A percentile compares a stretch with the other conserved stretches of the same genome.
phyloP scores from a whole-genome alignment of 2,888 invertebrate genomes.

The Lasioglossum calceatum region DNA sequence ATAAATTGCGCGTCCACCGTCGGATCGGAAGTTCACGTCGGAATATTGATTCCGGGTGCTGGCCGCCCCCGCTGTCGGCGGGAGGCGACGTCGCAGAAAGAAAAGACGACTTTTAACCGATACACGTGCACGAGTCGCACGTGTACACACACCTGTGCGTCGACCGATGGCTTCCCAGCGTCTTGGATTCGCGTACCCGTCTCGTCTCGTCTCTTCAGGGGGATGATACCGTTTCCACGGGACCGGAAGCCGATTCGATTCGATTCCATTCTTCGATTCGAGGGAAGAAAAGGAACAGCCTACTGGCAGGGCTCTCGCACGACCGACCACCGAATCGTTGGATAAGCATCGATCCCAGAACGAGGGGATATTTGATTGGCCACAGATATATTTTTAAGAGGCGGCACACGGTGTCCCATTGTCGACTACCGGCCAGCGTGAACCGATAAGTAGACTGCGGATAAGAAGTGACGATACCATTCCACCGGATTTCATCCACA shows the following conservation, averaged over 20 bases:
- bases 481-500: too few species aligned
- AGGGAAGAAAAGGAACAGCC: conserved; percentile 47
- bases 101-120: conserved; percentile 63
- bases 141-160: conserved; percentile 25
- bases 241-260: conserved; percentile 72
- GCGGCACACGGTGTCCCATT: conserved; percentile 14
- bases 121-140: conserved; percentile 44
- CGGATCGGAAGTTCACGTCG: conserved; percentile 55
- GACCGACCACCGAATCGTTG: conserved; percentile 73
- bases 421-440: not conserved
- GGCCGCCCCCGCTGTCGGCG: not conserved
- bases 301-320: conserved; percentile 68
- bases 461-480: too few species aligned
- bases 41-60: conserved; percentile 73
- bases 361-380: conserved; percentile 46
- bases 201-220: conserved; percentile 11
- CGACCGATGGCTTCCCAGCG: conserved; percentile 29
- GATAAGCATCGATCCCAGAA: conserved; percentile 72
- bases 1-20: conserved; percentile 68
- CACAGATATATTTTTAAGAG: conserved; percentile 43
- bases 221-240: conserved; percentile 70
- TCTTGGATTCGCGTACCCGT: conserved; percentile 58
- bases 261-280: not conserved
- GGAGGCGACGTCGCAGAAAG: conserved; percentile 48
- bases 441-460: not conserved